Percentiles rank a stretch among this genome's conserved stretches.
Evolutionary conservation across 92 coral and sea anemone species (phyloP).

Genomic region (Porites divaricata): DNA sequence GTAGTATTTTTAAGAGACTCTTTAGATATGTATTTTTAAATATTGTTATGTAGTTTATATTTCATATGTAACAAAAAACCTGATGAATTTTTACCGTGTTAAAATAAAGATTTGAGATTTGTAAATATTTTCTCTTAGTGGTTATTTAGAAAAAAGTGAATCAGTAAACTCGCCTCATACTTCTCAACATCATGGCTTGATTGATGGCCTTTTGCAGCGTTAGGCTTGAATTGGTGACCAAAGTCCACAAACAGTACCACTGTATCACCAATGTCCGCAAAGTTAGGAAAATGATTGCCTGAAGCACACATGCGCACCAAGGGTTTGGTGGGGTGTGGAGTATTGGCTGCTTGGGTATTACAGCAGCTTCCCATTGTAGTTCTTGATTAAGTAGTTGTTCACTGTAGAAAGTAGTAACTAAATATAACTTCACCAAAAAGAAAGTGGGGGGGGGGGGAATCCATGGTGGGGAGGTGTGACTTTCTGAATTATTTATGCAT

Average conservation of each 20-base stretch:
- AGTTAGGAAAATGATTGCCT: constrained; percentile 54
- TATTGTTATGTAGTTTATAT: too few species aligned
- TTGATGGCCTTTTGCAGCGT: constrained; percentile 5
- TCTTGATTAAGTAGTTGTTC: background rate
- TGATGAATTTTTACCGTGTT: too few species aligned
- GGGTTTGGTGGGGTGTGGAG: constrained; percentile 19
- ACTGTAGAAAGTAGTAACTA: background rate
- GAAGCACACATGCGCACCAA: constrained; percentile 71
- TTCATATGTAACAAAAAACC: too few species aligned
- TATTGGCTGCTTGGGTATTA: background rate
- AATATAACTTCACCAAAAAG: background rate
- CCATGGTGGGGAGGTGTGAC: background rate
- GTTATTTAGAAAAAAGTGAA: too few species aligned
- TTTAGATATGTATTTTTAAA: too few species aligned
- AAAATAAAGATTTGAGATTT: too few species aligned
- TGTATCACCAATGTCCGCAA: constrained; percentile 85
- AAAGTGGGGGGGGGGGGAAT: too few species aligned
- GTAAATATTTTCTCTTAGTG: too few species aligned
- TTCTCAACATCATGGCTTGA: background rate
- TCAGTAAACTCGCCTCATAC: constrained; percentile 16
- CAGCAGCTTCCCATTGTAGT: constrained; percentile 7
- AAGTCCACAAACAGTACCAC: constrained; percentile 84
- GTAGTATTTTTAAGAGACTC: too few species aligned
- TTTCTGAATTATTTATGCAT: too few species aligned
- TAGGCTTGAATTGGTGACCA: constrained; percentile 59